Evolutionary conservation across 92 coral and sea anemone species (phyloP).

Genomic region (Zoanthus gigantus): DNA sequence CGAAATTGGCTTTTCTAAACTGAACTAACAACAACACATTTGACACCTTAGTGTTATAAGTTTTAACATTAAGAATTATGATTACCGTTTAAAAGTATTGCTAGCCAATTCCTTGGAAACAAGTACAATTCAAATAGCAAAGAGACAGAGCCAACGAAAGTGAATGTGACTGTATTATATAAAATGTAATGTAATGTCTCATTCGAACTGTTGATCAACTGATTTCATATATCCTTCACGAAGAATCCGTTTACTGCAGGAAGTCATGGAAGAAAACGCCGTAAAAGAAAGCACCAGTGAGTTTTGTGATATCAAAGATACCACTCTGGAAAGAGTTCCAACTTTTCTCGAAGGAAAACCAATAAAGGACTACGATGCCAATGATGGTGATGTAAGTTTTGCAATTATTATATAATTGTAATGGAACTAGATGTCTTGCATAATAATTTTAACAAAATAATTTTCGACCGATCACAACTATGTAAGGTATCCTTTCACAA

Average conservation of each 20-base stretch:
- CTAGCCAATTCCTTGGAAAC: too few species aligned
- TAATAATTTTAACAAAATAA: background rate
- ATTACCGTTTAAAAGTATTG: too few species aligned
- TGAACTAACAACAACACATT: too few species aligned
- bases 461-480: background rate
- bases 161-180: too few species aligned
- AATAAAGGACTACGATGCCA: conserved; percentile 14
- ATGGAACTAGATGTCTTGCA: too few species aligned
- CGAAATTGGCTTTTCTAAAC: too few species aligned
- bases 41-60: too few species aligned
- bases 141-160: too few species aligned
- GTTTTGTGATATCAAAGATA: background rate
- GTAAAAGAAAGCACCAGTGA: background rate
- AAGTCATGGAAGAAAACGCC: background rate
- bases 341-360: conserved; percentile 26
- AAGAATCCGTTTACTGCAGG: background rate
- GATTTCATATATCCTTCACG: background rate
- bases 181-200: too few species aligned
- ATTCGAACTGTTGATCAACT: too few species aligned
- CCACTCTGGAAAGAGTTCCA: conserved; percentile 3
- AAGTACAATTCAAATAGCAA: too few species aligned
- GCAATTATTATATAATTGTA: background rate
- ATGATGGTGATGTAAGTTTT: conserved; percentile 2
- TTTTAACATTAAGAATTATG: too few species aligned
- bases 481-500: background rate